Conservation (phyloP, 2,113 vertebrate species). For the Pycnonotus jocosus region DNA sequence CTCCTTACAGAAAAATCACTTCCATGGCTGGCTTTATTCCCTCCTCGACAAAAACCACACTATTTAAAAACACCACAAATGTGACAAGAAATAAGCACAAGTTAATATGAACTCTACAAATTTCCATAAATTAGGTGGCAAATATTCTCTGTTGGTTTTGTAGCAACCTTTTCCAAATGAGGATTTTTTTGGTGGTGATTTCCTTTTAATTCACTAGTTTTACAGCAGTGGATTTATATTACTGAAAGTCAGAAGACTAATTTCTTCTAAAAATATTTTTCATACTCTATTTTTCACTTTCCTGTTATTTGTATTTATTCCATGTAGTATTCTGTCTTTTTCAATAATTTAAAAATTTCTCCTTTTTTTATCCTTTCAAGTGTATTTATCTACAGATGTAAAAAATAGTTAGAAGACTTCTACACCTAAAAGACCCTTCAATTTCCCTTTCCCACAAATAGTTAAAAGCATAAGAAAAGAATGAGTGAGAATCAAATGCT, state of each 20-base stretch:
- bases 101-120: background rate
- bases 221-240: background rate
- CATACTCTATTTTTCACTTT: background rate
- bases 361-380: background rate
- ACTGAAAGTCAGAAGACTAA: background rate
- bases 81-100: background rate
- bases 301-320: background rate
- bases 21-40: background rate
- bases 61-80: background rate
- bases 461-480: background rate
- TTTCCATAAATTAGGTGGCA: background rate
- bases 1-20: background rate
- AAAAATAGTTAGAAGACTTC: background rate
- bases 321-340: background rate
- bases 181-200: background rate
- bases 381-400: background rate
- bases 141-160: background rate
- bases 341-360: background rate
- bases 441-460: background rate
- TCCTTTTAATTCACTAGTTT: background rate
- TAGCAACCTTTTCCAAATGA: background rate
- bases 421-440: background rate
- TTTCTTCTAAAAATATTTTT: background rate
- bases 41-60: background rate
- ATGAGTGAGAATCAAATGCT: background rate